Percentiles rank a stretch among this genome's conserved stretches.
phyloP scores from a whole-genome alignment of 1,140 invertebrate species.

The Argopecten irradians region DNA sequence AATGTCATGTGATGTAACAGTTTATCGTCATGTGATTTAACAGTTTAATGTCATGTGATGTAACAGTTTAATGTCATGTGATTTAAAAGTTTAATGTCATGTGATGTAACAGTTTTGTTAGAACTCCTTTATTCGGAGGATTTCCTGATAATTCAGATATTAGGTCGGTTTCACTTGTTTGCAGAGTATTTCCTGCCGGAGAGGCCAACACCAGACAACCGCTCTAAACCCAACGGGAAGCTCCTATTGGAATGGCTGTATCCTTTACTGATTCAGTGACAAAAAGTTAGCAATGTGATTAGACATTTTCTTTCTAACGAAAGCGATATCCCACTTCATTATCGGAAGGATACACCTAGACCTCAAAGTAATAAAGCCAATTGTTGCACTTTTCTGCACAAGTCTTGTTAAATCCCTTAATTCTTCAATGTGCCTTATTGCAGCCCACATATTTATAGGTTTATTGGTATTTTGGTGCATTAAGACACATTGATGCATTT shows the following conservation, averaged over 20 bases:
- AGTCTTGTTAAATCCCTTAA: neutral
- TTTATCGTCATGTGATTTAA: no score
- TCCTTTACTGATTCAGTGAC: no score
- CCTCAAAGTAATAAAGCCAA: neutral
- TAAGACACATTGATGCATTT: neutral
- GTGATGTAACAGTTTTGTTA: neutral
- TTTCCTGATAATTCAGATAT: neutral
- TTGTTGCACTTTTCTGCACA: neutral
- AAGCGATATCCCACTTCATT: neutral
- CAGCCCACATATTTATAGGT: neutral
- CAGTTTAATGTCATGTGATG: no score
- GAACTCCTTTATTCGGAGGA: neutral
- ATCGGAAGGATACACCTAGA: neutral
- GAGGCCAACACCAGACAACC: slow-evolving; percentile 55
- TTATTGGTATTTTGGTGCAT: neutral
- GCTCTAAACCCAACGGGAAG: slow-evolving; percentile 65
- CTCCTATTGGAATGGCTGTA: slow-evolving; percentile 92
- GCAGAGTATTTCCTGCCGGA: slow-evolving; percentile 71
- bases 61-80: no score
- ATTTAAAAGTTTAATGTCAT: no score
- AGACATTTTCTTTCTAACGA: neutral
- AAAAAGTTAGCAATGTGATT: neutral
- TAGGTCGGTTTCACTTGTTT: slow-evolving; percentile 44
- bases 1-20: no score
- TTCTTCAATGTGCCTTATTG: neutral